Base-by-base conservation (phyloP, 2,888 invertebrate species). In the Tineola bisselliella region DNA sequence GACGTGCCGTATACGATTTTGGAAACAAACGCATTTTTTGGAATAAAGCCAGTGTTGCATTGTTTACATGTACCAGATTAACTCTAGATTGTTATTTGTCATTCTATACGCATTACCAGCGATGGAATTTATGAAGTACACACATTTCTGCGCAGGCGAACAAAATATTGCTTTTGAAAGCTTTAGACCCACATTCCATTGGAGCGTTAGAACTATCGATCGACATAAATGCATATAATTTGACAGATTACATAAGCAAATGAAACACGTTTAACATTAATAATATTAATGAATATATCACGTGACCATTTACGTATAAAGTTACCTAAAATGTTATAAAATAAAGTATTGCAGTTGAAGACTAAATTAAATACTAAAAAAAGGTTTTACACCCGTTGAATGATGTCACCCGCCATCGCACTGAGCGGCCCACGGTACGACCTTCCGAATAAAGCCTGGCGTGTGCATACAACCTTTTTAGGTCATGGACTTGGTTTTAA, bases 401-500 rank as follows among this genome's bases (percentile, higher is more conserved):
- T 58, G 58, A 58, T 58, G 58, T 58, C 58, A 58, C 33, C 33
- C 58, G 33, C 58, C 31, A 33, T 31, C 25, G 48, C 48, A 18
- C 25, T 25, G 25, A 56, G 8, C 56, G 8, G 12, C 58, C 19
- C 19, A 33, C 62, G 54, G 15, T 3, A 58, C 31, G 62, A 44
- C 62, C 62, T 62, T 62, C 62, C 62, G 44, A 62, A 62, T 62
- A 62, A 52, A 60, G 62, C 31, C 25, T 58, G n/a, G 58, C n/a
- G 48, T 58, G 58, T 58, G 58, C 58, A 58, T 58, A 58, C 58
- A 33, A 17, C 58, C 58, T 31, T 58, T 33, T 58, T 58, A 13
- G 58, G 58, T 58, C 58, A 58, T n/a, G 58, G 58, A n/a, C 19
- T 25, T 38, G 11, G 11, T 12, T 38, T 38, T 38, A 38, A 25